A percentile compares a stretch with the other conserved stretches of the same genome.
These are phyloP conservation scores for Nymphalis io DNA, from an alignment of 1,140 invertebrate species.

Conservation along the genomic window DNA sequence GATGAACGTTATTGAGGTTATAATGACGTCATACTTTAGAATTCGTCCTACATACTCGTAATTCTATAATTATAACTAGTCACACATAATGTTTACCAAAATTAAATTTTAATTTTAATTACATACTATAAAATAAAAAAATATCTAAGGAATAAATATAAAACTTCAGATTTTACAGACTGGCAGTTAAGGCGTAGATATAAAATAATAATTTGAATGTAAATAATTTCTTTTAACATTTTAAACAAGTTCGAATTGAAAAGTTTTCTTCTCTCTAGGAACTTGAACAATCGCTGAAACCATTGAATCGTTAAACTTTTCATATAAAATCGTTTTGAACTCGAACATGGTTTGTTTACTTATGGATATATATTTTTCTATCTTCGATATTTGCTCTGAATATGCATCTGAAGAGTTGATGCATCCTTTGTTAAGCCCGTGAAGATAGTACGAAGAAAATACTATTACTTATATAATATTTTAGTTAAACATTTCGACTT, in stretches of 20 bases:
- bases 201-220: neutral
- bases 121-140: no score
- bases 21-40: no score
- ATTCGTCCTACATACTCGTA: no score
- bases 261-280: slow-evolving; percentile 15
- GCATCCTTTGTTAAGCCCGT: slow-evolving; percentile 5
- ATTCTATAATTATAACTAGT: no score
- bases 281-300: slow-evolving; percentile 14
- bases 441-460: neutral
- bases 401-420: slow-evolving; percentile 20
- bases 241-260: slow-evolving; percentile 14
- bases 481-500: no score
- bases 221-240: neutral
- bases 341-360: slow-evolving; percentile 20
- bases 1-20: no score
- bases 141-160: no score
- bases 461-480: neutral
- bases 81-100: no score
- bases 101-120: no score
- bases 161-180: neutral
- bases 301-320: slow-evolving; percentile 26
- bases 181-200: neutral
- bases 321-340: slow-evolving; percentile 28
- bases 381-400: slow-evolving; percentile 18
- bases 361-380: slow-evolving; percentile 13